A percentile compares a stretch with the other conserved stretches of the same genome.
These are phyloP conservation scores for Pseudomyrmex pallidus DNA, from an alignment of 1,140 invertebrate species.

Conservation along the genomic window DNA sequence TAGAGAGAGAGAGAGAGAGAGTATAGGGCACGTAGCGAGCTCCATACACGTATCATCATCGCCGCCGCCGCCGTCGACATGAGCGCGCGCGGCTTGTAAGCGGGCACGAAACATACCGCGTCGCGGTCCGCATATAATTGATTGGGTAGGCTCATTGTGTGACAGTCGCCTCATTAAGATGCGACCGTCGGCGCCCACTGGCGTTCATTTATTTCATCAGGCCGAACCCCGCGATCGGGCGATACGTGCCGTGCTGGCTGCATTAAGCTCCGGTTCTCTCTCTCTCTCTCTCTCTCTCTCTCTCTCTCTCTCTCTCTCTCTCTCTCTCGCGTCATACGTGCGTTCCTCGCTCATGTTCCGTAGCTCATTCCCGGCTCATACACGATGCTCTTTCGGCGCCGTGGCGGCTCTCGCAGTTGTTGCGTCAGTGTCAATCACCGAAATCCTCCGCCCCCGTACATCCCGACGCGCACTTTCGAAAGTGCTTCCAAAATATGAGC, in stretches of 20 bases:
- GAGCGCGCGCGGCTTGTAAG: conserved; percentile 49
- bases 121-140: conserved; percentile 69
- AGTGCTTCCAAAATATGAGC: conserved; percentile 59
- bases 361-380: conserved; percentile 20
- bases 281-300: background rate
- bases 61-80: conserved; percentile 30
- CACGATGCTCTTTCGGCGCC: conserved; percentile 34
- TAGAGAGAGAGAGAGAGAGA: background rate
- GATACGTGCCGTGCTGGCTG: conserved; percentile 61
- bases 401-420: conserved; percentile 39
- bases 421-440: conserved; percentile 55
- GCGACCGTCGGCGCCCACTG: conserved; percentile 57
- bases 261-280: conserved; percentile 55
- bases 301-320: background rate
- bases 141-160: conserved; percentile 75
- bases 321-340: background rate
- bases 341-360: conserved; percentile 13
- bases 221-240: conserved; percentile 52
- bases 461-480: conserved; percentile 41
- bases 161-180: conserved; percentile 77
- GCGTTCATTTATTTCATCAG: conserved; percentile 74
- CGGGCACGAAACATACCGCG: conserved; percentile 52
- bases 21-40: background rate
- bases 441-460: conserved; percentile 29
- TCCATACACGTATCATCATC: conserved; percentile 35